Percentiles rank a stretch among this genome's conserved stretches.
Conservation (phyloP, 2,888 invertebrate genomes). For the Neoscelio sp. region DNA sequence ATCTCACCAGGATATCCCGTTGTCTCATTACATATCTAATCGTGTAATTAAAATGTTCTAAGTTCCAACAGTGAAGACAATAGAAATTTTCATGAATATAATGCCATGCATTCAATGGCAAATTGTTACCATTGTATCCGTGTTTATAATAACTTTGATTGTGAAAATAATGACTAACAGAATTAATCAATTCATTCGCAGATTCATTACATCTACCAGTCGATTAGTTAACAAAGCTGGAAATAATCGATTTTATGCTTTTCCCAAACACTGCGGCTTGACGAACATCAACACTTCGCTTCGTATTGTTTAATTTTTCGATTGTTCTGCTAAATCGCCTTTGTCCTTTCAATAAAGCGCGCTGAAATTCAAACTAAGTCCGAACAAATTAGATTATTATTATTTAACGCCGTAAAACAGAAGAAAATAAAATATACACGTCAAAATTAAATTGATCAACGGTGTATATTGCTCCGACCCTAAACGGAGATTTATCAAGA, state of each 20-base stretch:
- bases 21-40: constrained; percentile 47
- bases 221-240: constrained; percentile 40
- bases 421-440: too few species aligned
- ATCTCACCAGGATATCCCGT: too few species aligned
- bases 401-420: too few species aligned
- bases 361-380: too few species aligned
- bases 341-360: neutral
- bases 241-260: neutral
- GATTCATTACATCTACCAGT: constrained; percentile 27
- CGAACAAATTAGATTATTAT: constrained; percentile 2
- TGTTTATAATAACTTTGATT: constrained; percentile 25
- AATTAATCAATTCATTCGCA: constrained; percentile 25
- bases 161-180: constrained; percentile 21
- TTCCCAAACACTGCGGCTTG: neutral
- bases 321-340: neutral
- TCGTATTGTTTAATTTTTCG: constrained; percentile 12
- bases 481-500: too few species aligned
- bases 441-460: too few species aligned
- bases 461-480: too few species aligned
- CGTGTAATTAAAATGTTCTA: too few species aligned
- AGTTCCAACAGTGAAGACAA: neutral
- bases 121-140: constrained; percentile 3
- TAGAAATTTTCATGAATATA: neutral
- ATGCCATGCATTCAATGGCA: neutral
- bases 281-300: neutral